Percentiles rank a stretch among this genome's conserved stretches.
Evolutionary conservation across 1,140 invertebrate species (phyloP).

Genomic region (Sesamia nonagrioides): DNA sequence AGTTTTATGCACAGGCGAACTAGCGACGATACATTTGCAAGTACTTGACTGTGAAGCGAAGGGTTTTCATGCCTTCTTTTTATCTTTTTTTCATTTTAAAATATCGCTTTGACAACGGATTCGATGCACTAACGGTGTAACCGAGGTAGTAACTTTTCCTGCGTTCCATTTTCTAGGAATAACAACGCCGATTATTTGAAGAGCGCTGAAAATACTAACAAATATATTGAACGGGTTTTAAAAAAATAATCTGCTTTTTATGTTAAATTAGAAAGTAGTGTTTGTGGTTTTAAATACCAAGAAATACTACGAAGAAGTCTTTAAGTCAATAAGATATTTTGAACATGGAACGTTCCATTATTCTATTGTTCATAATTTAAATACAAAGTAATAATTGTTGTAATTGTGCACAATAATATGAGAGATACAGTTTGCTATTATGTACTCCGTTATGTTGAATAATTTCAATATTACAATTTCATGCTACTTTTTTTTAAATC

Average conservation of each 20-base stretch:
- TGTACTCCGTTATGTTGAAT: too few species aligned
- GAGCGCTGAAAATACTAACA: conserved; percentile 28
- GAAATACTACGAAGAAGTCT: neutral
- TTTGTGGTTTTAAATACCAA: neutral
- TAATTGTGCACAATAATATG: too few species aligned
- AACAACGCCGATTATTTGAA: too few species aligned
- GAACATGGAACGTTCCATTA: too few species aligned
- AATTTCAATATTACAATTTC: too few species aligned
- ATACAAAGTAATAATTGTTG: too few species aligned
- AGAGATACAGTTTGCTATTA: too few species aligned
- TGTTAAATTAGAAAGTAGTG: neutral
- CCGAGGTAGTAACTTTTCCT: conserved; percentile 26
- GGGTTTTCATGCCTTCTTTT: conserved; percentile 24
- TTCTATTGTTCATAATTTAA: too few species aligned
- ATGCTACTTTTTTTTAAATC: too few species aligned
- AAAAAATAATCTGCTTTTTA: conserved; percentile 3
- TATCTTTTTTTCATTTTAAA: conserved; percentile 45
- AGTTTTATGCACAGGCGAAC: conserved; percentile 40
- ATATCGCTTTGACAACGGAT: conserved; percentile 31
- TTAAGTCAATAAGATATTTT: neutral
- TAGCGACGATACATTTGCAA: conserved; percentile 33
- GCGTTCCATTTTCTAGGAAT: neutral
- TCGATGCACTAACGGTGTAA: neutral
- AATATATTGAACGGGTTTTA: neutral
- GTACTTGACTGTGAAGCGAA: conserved; percentile 27